Percentiles rank a stretch among this genome's conserved stretches.
phyloP scores from a whole-genome alignment of 2,797 vertebrate species.

The Callimico goeldii region DNA sequence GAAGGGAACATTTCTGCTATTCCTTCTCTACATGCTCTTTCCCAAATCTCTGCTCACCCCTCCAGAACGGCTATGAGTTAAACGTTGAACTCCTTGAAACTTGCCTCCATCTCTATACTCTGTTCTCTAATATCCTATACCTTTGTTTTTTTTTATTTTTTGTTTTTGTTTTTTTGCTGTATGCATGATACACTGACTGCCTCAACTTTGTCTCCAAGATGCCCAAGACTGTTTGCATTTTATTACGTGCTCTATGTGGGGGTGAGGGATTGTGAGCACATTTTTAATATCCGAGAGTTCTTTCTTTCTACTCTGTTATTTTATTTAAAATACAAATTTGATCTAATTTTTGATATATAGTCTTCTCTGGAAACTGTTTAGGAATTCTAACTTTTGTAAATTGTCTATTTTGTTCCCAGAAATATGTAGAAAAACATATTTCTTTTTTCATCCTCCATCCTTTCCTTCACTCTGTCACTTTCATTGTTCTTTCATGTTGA shows the following conservation, averaged over 20 bases:
- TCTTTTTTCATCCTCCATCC: not conserved
- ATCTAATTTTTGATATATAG: not conserved
- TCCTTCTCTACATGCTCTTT: not conserved
- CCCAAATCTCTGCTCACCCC: not conserved
- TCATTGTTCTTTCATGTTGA: not conserved
- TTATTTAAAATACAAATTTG: not conserved
- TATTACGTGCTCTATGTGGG: not conserved
- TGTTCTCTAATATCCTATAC: not conserved
- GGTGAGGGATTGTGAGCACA: not conserved
- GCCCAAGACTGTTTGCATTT: not conserved
- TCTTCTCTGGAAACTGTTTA: not conserved
- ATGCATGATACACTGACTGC: accelerated
- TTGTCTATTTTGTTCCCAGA: not conserved
- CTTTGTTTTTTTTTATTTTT: too few relatives aligned
- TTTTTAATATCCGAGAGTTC: not conserved
- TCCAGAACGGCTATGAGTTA: not conserved
- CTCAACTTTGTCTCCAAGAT: not conserved
- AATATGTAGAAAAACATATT: not conserved
- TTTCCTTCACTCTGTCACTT: not conserved
- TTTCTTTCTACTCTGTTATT: not conserved
- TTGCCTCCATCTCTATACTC: accelerated
- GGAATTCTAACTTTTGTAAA: not conserved
- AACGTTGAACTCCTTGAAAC: not conserved
- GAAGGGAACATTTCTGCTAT: not conserved
- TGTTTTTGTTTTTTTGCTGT: not conserved